Conservation (phyloP, 2,797 vertebrate species). For the Phoebastria nigripes region DNA sequence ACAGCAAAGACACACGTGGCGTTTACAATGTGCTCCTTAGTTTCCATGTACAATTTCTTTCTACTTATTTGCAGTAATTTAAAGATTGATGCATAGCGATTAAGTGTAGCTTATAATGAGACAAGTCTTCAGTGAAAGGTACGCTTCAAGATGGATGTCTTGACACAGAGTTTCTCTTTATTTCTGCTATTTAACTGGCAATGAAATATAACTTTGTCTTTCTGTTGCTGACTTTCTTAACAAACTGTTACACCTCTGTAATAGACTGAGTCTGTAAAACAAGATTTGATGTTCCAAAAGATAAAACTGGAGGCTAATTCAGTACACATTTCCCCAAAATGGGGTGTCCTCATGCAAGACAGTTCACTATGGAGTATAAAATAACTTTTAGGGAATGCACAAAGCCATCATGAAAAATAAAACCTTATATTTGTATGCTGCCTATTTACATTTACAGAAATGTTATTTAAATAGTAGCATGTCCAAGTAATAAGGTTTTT, state of each 20-base stretch:
- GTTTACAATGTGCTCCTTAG: background rate
- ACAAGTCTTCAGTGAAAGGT: constrained; percentile 20
- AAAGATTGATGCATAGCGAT: constrained; percentile 14
- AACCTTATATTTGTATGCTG: background rate
- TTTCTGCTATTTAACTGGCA: background rate
- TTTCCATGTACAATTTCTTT: background rate
- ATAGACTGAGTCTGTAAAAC: background rate
- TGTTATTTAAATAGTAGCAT: background rate
- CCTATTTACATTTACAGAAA: background rate
- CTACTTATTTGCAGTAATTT: constrained; percentile 8
- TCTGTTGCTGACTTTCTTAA: background rate
- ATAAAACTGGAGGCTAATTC: background rate
- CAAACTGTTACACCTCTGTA: background rate
- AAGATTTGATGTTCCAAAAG: background rate
- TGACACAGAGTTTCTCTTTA: background rate
- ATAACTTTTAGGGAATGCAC: background rate
- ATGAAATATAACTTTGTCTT: background rate
- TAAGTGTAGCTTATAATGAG: constrained; percentile 39
- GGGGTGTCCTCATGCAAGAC: background rate
- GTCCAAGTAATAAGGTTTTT: background rate
- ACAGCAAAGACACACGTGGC: background rate
- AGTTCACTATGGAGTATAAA: background rate
- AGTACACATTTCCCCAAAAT: fast-evolving
- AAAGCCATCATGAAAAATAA: background rate
- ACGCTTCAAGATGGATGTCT: background rate